Evolutionary conservation across 2,797 vertebrate genomes (phyloP).

Genomic region (Lutjanus argentimaculatus): DNA sequence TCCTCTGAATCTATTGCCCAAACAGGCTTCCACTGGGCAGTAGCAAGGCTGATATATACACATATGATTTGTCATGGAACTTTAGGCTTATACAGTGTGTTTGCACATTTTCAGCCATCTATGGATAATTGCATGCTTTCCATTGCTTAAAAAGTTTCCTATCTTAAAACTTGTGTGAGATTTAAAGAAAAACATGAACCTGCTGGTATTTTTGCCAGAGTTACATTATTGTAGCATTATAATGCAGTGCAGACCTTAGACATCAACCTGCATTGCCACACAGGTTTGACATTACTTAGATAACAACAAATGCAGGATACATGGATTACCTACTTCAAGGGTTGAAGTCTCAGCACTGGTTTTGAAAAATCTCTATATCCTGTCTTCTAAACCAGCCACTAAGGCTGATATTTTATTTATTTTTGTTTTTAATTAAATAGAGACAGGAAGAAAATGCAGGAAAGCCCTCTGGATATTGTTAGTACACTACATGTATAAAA

Average conservation of each 20-base stretch:
- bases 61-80: neutral
- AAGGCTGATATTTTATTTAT: neutral
- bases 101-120: neutral
- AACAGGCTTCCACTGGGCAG: neutral
- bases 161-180: neutral
- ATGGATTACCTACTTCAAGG: neutral
- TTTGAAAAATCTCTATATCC: conserved; percentile 20
- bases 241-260: conserved; percentile 2
- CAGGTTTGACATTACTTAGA: neutral
- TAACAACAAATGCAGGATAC: conserved; percentile 3
- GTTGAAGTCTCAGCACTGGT: conserved; percentile 6
- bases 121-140: too few relatives aligned
- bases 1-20: neutral
- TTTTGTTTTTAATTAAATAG: conserved; percentile 35
- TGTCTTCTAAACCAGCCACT: conserved; percentile 10
- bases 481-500: conserved; percentile 15
- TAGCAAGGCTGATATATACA: neutral
- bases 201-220: neutral
- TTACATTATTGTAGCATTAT: neutral
- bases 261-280: neutral
- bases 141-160: neutral
- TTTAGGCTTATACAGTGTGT: neutral
- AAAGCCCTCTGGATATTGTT: conserved; percentile 44
- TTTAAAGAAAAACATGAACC: neutral
- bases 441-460: conserved; percentile 35